Conservation (phyloP, 2,113 vertebrate genomes). For the Istiophorus platypterus region DNA sequence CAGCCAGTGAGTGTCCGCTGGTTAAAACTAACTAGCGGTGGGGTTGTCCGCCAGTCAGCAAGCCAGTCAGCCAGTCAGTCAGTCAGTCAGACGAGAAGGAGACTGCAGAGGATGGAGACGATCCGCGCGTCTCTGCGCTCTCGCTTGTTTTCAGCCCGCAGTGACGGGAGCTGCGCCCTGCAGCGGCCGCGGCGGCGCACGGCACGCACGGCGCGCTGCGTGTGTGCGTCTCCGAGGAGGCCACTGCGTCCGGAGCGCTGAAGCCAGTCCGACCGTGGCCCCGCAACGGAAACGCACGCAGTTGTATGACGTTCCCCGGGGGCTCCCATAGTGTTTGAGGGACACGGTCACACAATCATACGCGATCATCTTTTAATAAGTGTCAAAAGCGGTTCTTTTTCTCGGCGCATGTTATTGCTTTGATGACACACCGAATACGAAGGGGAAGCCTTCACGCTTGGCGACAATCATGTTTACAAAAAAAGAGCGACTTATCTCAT, state of each 20-base stretch:
- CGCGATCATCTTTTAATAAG: background rate
- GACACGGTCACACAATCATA: no score
- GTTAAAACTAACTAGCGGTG: constrained; percentile 9
- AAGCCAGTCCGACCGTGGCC: no score
- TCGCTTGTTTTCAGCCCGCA: constrained; percentile 23
- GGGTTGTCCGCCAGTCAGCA: background rate
- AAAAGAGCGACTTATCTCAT: no score
- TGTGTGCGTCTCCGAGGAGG: constrained; percentile 9
- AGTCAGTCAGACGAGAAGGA: constrained; percentile 54
- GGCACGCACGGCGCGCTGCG: background rate
- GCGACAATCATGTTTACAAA: background rate
- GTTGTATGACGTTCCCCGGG: no score
- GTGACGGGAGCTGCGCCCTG: constrained; percentile 63
- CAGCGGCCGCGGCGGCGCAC: constrained; percentile 45
- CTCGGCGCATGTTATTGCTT: no score
- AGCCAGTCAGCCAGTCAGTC: background rate
- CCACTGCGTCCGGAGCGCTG: background rate
- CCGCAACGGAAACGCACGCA: no score
- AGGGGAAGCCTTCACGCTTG: background rate
- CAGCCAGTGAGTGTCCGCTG: background rate
- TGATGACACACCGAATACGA: background rate
- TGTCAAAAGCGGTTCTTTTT: no score
- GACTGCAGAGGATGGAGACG: constrained; percentile 77
- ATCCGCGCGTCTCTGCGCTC: constrained; percentile 46
- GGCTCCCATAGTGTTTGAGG: background rate